Evolutionary conservation across 1,140 invertebrate species (phyloP).

Genomic region (Diprion similis): DNA sequence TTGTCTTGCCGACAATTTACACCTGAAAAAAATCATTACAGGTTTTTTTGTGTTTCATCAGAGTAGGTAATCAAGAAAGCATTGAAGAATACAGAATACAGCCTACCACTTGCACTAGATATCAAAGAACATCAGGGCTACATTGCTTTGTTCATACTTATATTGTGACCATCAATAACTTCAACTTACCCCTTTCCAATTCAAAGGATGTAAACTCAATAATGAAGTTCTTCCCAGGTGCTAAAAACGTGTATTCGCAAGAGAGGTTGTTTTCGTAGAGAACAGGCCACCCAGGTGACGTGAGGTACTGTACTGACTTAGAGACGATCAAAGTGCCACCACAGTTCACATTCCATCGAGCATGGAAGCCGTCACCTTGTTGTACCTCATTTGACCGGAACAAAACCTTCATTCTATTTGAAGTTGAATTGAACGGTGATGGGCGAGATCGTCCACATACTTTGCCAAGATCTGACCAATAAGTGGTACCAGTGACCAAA

Average conservation of each 20-base stretch:
- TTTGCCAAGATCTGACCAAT: conserved; percentile 4
- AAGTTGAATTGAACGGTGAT: conserved; percentile 67
- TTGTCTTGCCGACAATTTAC: conserved; percentile 63
- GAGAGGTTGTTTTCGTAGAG: conserved; percentile 66
- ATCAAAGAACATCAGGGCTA: too few species aligned
- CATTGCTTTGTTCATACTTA: too few species aligned
- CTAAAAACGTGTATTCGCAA: conserved; percentile 75
- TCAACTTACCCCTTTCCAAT: conserved; percentile 56
- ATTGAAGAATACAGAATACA: too few species aligned
- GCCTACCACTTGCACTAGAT: too few species aligned
- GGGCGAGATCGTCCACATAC: conserved; percentile 78
- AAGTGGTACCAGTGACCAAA: neutral
- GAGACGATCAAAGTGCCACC: conserved; percentile 73
- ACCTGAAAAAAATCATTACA: neutral
- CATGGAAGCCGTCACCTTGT: conserved; percentile 75
- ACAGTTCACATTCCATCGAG: conserved; percentile 66
- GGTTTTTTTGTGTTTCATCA: neutral
- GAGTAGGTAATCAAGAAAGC: too few species aligned
- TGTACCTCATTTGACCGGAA: conserved; percentile 73
- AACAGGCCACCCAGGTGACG: conserved; percentile 77
- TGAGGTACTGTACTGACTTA: conserved; percentile 62
- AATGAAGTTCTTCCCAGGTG: conserved; percentile 52
- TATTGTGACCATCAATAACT: too few species aligned
- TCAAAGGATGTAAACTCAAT: conserved; percentile 67
- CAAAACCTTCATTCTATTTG: conserved; percentile 71